These are phyloP conservation scores for Parthenolecanium corni DNA, from an alignment of 2,888 invertebrate species.

Conservation along the genomic window DNA sequence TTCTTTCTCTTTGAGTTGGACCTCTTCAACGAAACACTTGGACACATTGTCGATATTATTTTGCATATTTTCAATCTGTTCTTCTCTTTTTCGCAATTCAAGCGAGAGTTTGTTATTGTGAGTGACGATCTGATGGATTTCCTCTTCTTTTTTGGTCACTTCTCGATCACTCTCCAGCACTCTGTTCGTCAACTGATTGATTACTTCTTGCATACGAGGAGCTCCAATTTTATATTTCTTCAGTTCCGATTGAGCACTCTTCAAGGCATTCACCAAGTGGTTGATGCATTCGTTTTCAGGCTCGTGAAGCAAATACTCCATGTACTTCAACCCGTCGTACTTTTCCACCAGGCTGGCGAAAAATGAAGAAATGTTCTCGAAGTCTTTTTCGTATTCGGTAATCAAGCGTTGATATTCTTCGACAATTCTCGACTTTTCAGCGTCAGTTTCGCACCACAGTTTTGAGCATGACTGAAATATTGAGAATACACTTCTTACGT, in stretches of 20 bases:
- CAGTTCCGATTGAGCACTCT: conserved; percentile 1
- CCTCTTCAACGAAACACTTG: conserved; percentile 1
- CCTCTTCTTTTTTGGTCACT: neutral
- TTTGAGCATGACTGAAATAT: conserved; percentile 1
- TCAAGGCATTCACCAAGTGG: neutral
- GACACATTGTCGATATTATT: neutral
- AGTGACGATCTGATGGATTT: neutral
- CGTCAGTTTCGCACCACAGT: neutral
- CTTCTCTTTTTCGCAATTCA: neutral
- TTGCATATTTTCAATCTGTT: conserved; percentile 3
- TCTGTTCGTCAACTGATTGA: neutral
- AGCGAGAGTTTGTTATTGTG: neutral
- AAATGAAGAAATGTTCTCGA: neutral
- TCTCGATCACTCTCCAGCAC: conserved; percentile 16
- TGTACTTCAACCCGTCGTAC: neutral
- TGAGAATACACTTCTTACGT: neutral
- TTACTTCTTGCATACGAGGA: conserved; percentile 8
- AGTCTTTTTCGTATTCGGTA: conserved; percentile 4
- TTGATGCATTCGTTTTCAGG: neutral
- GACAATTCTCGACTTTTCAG: neutral
- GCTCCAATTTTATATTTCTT: conserved; percentile 7
- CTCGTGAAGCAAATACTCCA: neutral
- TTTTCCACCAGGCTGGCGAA: neutral
- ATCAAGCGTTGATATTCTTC: neutral
- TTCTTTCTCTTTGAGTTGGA: neutral